A percentile compares a stretch with the other conserved stretches of the same genome.
These are phyloP conservation scores for Kryptolebias marmoratus DNA, from an alignment of 2,113 vertebrate genomes.

Conservation along the genomic window DNA sequence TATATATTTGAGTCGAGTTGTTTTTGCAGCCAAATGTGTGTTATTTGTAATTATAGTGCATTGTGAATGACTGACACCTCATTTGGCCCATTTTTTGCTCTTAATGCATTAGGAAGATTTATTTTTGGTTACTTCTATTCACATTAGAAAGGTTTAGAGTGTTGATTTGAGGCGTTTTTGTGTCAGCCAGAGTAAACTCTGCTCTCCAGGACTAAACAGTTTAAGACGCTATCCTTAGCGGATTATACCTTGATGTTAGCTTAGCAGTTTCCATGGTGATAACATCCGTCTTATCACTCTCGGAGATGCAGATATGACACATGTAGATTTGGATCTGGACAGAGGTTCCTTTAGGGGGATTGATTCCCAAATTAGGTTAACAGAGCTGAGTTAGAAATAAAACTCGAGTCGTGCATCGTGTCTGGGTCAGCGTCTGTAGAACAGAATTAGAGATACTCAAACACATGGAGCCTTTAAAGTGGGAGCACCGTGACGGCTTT, in stretches of 20 bases:
- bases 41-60: neutral
- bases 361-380: constrained; percentile 20
- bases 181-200: constrained; percentile 23
- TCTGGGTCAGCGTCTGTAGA: constrained; percentile 9
- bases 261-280: constrained; percentile 62
- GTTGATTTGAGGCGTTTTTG: constrained; percentile 19
- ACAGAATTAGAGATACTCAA: neutral
- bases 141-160: constrained; percentile 43
- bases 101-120: constrained; percentile 8
- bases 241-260: constrained; percentile 59
- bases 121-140: constrained; percentile 4
- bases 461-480: constrained; percentile 6
- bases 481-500: constrained; percentile 14
- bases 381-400: constrained; percentile 15
- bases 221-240: constrained; percentile 20
- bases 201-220: constrained; percentile 19
- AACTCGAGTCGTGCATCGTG: neutral
- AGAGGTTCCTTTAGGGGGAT: neutral
- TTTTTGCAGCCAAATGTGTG: neutral
- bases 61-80: too few relatives aligned
- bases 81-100: constrained; percentile 14
- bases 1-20: too few relatives aligned
- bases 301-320: constrained; percentile 6
- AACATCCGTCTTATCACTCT: constrained; percentile 45
- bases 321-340: constrained; percentile 29